Conservation (phyloP, 2,888 invertebrate species). For the Oegoconia quadripuncta region DNA sequence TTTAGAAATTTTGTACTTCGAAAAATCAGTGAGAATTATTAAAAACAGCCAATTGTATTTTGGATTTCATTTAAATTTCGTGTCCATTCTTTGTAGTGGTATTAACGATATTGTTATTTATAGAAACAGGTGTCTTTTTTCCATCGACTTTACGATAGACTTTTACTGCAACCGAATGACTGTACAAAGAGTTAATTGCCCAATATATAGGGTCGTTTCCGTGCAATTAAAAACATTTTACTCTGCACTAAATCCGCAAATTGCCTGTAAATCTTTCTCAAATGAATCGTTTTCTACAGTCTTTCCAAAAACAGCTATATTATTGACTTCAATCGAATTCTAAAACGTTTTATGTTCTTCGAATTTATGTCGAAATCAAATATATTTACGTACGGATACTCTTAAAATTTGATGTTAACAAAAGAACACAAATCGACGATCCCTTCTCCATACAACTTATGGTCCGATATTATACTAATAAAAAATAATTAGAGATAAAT, state of each 20-base stretch:
- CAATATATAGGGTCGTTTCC: constrained; percentile 41
- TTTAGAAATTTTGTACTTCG: constrained; percentile 46
- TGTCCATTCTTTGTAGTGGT: constrained; percentile 1
- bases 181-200: constrained; percentile 44
- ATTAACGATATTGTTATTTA: not conserved
- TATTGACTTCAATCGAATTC: not conserved
- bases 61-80: constrained; percentile 36
- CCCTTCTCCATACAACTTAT: too few relatives aligned
- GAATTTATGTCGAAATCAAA: too few relatives aligned
- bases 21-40: constrained; percentile 47
- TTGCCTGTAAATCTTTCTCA: constrained; percentile 45
- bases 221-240: constrained; percentile 58
- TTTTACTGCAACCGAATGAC: constrained; percentile 33
- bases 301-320: constrained; percentile 28
- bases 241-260: constrained; percentile 45
- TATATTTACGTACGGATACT: too few relatives aligned
- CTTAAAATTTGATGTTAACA: too few relatives aligned
- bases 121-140: constrained; percentile 27
- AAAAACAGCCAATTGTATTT: constrained; percentile 45
- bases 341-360: too few relatives aligned
- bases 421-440: too few relatives aligned
- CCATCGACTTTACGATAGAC: constrained; percentile 29
- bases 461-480: too few relatives aligned
- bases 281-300: constrained; percentile 36
- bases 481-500: too few relatives aligned